These are phyloP conservation scores for Caenorhabditis virilis DNA, from an alignment of 2,888 invertebrate genomes.

Conservation along the genomic window DNA sequence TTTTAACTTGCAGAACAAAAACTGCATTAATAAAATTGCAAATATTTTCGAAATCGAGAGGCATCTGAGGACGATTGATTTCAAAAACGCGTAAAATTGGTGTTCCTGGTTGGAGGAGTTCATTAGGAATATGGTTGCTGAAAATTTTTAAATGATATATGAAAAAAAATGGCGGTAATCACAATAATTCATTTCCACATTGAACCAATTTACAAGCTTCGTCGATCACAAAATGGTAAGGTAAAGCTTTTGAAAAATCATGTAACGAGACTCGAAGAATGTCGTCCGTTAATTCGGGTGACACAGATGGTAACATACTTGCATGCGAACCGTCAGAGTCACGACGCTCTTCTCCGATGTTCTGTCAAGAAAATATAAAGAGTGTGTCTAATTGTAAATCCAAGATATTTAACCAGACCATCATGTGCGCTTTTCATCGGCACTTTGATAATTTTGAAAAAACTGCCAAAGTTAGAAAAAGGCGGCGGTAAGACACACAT, in stretches of 20 bases:
- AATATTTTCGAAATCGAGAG: slow-evolving; percentile 66
- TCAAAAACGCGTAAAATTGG: slow-evolving; percentile 62
- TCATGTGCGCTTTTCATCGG: no score
- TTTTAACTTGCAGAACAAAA: slow-evolving; percentile 64
- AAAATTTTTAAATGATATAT: slow-evolving; percentile 8
- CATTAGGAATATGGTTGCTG: slow-evolving; percentile 59
- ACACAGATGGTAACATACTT: slow-evolving; percentile 8
- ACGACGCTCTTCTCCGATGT: slow-evolving; percentile 14
- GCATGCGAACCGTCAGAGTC: slow-evolving; percentile 14
- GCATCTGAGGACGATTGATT: slow-evolving; percentile 63
- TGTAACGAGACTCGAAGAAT: slow-evolving; percentile 15
- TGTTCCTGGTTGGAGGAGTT: slow-evolving; percentile 58
- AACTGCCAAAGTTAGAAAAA: no score
- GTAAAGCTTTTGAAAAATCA: slow-evolving; percentile 51
- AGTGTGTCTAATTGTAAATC: no score
- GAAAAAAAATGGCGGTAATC: slow-evolving; percentile 4
- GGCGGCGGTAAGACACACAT: no score
- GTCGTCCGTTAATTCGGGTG: slow-evolving; percentile 23
- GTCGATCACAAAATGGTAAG: slow-evolving; percentile 65
- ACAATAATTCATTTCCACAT: slow-evolving; percentile 62
- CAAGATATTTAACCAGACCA: no score
- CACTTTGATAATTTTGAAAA: no score
- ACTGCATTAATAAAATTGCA: slow-evolving; percentile 68
- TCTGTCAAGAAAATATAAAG: no score
- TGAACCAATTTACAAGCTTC: slow-evolving; percentile 62